phyloP scores from a whole-genome alignment of 2,113 vertebrate genomes.

The Butastur rufipennis region DNA sequence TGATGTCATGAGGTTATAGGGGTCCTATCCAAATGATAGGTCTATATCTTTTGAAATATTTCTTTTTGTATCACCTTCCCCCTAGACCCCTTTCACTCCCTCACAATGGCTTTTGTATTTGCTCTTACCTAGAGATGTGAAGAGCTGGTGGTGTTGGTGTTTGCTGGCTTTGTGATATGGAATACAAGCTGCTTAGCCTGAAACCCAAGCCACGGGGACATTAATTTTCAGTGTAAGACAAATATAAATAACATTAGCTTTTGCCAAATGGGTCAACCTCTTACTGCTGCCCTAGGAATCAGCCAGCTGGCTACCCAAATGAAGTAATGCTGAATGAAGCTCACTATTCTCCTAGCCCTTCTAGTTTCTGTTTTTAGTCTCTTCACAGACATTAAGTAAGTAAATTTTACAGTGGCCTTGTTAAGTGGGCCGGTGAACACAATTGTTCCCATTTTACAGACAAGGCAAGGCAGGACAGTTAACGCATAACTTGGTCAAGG shows the following conservation, averaged over 20 bases:
- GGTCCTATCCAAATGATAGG: background rate
- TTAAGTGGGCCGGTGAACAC: background rate
- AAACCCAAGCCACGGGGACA: background rate
- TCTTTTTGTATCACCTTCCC: background rate
- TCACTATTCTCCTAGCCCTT: background rate
- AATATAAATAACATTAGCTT: constrained; percentile 20
- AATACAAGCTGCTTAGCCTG: background rate
- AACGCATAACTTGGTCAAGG: background rate
- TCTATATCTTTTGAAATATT: background rate
- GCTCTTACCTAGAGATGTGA: background rate
- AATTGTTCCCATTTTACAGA: background rate
- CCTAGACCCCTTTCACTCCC: fast-evolving
- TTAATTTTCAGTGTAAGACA: background rate
- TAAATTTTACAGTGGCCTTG: background rate
- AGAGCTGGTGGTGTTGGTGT: background rate
- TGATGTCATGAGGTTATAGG: background rate
- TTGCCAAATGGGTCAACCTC: constrained; percentile 35
- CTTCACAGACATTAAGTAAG: background rate
- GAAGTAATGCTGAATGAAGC: constrained; percentile 16
- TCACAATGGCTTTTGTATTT: background rate
- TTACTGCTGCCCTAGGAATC: constrained; percentile 2
- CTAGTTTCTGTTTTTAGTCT: background rate
- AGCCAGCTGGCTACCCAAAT: constrained; percentile 7
- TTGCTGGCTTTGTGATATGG: constrained; percentile 2
- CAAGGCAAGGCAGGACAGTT: background rate